Evolutionary conservation across 2,888 invertebrate genomes (phyloP).

Genomic region (Amaurobius ferox): DNA sequence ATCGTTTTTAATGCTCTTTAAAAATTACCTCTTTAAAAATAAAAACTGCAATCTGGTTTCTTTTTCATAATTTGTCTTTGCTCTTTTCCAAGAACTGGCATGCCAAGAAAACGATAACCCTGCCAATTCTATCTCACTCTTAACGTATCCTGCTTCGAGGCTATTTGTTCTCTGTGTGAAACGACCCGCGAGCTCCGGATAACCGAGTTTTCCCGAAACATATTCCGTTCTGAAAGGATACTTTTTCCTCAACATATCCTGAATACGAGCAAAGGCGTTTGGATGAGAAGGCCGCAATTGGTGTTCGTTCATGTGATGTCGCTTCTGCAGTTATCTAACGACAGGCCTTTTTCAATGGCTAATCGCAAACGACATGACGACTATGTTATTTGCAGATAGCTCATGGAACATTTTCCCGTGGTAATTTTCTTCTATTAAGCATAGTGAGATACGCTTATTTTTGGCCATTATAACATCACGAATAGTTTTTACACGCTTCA

Average conservation of each 20-base stretch:
- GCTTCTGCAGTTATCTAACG: slow-evolving; percentile 26
- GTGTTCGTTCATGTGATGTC: slow-evolving; percentile 48
- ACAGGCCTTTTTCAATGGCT: slow-evolving; percentile 47
- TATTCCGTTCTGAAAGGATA: slow-evolving; percentile 59
- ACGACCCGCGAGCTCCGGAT: slow-evolving; percentile 30
- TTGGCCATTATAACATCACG: too few relatives aligned
- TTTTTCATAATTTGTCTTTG: not conserved
- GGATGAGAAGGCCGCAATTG: slow-evolving; percentile 51
- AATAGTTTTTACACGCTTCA: too few relatives aligned
- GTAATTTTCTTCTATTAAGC: too few relatives aligned
- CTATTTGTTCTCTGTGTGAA: slow-evolving; percentile 38
- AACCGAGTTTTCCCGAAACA: slow-evolving; percentile 26
- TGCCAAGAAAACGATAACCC: slow-evolving; percentile 16
- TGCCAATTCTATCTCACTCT: slow-evolving; percentile 9
- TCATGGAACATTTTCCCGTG: not conserved
- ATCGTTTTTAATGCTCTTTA: too few relatives aligned
- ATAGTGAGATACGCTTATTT: too few relatives aligned
- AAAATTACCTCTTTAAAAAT: not conserved
- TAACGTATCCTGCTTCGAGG: not conserved
- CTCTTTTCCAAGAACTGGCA: not conserved
- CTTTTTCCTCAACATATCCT: slow-evolving; percentile 15
- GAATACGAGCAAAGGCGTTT: not conserved
- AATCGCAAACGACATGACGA: slow-evolving; percentile 54
- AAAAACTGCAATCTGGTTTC: too few relatives aligned
- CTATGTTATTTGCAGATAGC: slow-evolving; percentile 28